Evolutionary conservation across 1,140 invertebrate genomes (phyloP).

Genomic region (Drosophila equinoxialis): DNA sequence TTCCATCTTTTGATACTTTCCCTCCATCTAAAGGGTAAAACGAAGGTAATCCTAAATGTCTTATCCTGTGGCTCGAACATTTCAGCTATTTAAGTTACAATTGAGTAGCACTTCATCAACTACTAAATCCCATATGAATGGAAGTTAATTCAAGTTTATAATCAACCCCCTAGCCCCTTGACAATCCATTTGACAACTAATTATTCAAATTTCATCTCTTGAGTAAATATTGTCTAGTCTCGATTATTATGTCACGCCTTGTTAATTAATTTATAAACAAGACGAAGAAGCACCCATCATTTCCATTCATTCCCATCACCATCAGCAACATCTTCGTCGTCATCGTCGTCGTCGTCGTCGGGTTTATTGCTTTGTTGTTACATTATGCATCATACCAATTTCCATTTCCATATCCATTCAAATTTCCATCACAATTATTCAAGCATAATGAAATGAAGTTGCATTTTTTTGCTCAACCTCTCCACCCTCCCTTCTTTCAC

Average conservation of each 20-base stretch:
- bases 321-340: no score
- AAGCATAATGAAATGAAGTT: conserved; percentile 61
- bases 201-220: conserved; percentile 44
- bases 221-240: conserved; percentile 24
- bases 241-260: conserved; percentile 77
- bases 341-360: background rate
- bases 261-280: conserved; percentile 71
- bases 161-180: no score
- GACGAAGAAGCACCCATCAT: conserved; percentile 39
- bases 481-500: background rate
- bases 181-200: conserved; percentile 1
- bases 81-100: no score
- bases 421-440: conserved; percentile 68
- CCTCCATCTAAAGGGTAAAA: no score
- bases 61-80: no score
- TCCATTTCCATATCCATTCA: conserved; percentile 40
- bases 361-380: conserved; percentile 26
- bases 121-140: no score
- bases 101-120: no score
- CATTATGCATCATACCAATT: conserved; percentile 44
- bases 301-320: conserved; percentile 27
- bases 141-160: no score
- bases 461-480: conserved; percentile 24
- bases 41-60: no score
- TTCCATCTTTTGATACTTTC: no score